Evolutionary conservation across 2,888 invertebrate species (phyloP).

Genomic region (Allophyes oxyacanthae): DNA sequence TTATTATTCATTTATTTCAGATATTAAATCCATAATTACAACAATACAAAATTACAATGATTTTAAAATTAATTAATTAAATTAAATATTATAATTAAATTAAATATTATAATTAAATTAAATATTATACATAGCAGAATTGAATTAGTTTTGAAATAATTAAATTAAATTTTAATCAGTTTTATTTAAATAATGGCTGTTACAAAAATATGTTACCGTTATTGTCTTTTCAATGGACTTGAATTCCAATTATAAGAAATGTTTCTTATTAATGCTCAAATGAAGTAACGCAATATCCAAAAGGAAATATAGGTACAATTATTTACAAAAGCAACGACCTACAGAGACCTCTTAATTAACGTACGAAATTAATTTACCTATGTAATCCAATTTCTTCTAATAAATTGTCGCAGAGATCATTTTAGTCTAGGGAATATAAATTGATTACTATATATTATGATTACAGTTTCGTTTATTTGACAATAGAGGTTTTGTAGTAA

Average conservation of each 20-base stretch:
- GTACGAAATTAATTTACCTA: slow-evolving; percentile 17
- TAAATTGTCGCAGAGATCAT: neutral
- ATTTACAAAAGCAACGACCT: slow-evolving; percentile 2
- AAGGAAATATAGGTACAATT: neutral
- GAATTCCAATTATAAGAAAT: no score
- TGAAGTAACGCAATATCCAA: neutral
- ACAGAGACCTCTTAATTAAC: slow-evolving; percentile 7
- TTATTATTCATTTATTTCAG: no score
- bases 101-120: no score
- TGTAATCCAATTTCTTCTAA: neutral
- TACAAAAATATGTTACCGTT: neutral
- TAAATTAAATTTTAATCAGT: neutral
- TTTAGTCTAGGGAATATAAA: neutral
- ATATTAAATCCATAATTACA: no score
- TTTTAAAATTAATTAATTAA: no score
- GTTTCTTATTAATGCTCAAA: neutral
- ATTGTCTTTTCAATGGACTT: neutral
- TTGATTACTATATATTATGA: no score
- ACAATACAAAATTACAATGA: no score
- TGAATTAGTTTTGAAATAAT: neutral
- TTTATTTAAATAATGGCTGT: neutral
- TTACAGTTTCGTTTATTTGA: no score
- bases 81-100: no score
- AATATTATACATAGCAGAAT: no score
- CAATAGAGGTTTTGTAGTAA: no score